Base-by-base conservation (phyloP, 2,113 vertebrate species). In the Hydropotes inermis region DNA sequence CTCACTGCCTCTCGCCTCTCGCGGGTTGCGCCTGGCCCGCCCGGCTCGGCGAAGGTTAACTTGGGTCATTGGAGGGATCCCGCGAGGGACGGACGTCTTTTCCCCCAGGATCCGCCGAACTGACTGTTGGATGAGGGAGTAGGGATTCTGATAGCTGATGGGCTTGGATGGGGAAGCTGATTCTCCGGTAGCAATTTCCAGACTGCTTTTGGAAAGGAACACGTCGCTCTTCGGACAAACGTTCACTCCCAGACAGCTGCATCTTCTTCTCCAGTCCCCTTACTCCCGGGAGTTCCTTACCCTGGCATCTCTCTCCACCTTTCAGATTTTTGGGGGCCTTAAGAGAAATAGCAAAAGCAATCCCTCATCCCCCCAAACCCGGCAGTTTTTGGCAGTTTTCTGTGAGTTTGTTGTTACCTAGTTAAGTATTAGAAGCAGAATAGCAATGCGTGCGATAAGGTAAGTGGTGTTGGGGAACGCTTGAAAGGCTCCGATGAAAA, bases 241-340 rank as follows among this genome's bases (percentile, higher is more conserved):
- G 52, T 76, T 95, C 47, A 19, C 89, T 39, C 23, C 21, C 43
- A 9, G 33, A 39, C 61, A 2, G 2, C 13, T 27, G 27, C 43
- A 0, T 64, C 27, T 12, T 70, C 55, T 64, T 28, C 21, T 61
- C 7, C 5, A 1, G 0, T 5, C 27, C 52, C 4, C 2, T 7
- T 33, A 3, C 61, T 70, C 30, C 50, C 19, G 0, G 19, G 79
- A 85, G 78, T 23, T 60, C 54, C 60, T 79, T 28, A 30, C 61
- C 30, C 33, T 9, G 88, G 79, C 81, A 10, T 50, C 25, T 50
- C 54, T 7, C 43, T 54, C 55, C 25, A 2, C 36, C 61, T 85
- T 88, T 79, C n/a, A 15, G 1, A 21, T 45, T 39, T 39, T 39
- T 39, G 39, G 39, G 39, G 15, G 61, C 81, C 15, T 92, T 57